These are phyloP conservation scores for Noctua comes DNA, from an alignment of 2,888 invertebrate species.

Conservation along the genomic window DNA sequence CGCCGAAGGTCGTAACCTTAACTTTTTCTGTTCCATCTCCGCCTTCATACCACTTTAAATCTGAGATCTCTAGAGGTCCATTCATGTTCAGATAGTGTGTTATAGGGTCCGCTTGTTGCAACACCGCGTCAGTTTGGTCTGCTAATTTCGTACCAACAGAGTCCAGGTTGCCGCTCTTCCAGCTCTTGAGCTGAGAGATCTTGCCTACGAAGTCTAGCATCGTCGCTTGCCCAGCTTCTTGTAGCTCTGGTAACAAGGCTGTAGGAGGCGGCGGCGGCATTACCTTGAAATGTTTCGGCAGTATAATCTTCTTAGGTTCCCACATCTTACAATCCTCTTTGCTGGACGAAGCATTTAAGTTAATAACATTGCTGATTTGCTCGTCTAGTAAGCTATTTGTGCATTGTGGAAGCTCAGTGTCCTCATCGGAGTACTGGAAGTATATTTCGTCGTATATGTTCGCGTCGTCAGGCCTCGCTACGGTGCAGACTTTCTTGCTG, in stretches of 20 bases:
- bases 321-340: constrained; percentile 86
- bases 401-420: constrained; percentile 89
- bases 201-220: constrained; percentile 86
- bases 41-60: constrained; percentile 87
- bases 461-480: constrained; percentile 81
- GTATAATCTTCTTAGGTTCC: constrained; percentile 85
- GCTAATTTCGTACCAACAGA: constrained; percentile 84
- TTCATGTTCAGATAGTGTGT: constrained; percentile 86
- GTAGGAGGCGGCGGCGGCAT: constrained; percentile 82
- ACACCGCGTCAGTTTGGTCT: constrained; percentile 85
- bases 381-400: constrained; percentile 85
- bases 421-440: constrained; percentile 91
- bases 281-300: constrained; percentile 84
- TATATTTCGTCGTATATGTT: constrained; percentile 87
- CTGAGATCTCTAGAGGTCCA: constrained; percentile 87
- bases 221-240: constrained; percentile 81
- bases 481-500: constrained; percentile 87
- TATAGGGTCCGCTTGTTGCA: constrained; percentile 81
- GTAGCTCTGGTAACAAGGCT: constrained; percentile 81
- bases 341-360: constrained; percentile 87
- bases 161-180: constrained; percentile 85
- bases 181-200: constrained; percentile 85
- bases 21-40: constrained; percentile 84
- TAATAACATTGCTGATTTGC: constrained; percentile 89
- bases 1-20: constrained; percentile 80